phyloP scores from a whole-genome alignment of 2,113 vertebrate species.

The Hippotragus niger region DNA sequence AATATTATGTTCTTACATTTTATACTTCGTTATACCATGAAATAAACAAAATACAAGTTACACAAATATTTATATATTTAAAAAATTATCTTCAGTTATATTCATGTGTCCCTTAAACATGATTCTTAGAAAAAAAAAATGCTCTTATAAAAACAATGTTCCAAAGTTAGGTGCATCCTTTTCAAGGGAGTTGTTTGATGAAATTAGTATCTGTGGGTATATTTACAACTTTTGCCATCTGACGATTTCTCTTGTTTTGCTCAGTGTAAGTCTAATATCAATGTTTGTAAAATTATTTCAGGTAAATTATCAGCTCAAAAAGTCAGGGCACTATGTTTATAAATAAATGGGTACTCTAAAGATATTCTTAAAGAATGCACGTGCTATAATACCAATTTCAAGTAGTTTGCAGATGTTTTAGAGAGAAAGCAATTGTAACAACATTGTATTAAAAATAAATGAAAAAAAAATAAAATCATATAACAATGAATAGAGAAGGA shows the following conservation, averaged over 20 bases:
- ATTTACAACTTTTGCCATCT: not conserved
- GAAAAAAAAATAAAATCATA: not conserved
- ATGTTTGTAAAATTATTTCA: not conserved
- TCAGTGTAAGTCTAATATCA: not conserved
- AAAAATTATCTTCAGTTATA: not conserved
- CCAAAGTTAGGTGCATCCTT: not conserved
- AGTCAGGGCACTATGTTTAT: not conserved
- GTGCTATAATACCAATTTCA: not conserved
- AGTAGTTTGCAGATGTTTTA: not conserved
- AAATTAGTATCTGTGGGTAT: not conserved
- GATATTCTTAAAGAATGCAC: not conserved
- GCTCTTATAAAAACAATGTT: not conserved
- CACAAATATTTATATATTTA: not conserved
- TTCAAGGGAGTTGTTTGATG: not conserved
- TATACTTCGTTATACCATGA: not conserved
- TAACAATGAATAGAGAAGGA: not conserved
- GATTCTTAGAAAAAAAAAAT: not conserved
- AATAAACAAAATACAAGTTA: not conserved
- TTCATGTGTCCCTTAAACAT: not conserved
- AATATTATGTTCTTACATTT: not conserved
- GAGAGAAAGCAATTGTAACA: not conserved
- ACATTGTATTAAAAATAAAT: not conserved
- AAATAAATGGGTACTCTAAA: not conserved
- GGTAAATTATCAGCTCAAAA: not conserved
- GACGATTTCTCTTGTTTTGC: not conserved